phyloP scores from a whole-genome alignment of 2,888 invertebrate species.

The Xylocampa areola region DNA sequence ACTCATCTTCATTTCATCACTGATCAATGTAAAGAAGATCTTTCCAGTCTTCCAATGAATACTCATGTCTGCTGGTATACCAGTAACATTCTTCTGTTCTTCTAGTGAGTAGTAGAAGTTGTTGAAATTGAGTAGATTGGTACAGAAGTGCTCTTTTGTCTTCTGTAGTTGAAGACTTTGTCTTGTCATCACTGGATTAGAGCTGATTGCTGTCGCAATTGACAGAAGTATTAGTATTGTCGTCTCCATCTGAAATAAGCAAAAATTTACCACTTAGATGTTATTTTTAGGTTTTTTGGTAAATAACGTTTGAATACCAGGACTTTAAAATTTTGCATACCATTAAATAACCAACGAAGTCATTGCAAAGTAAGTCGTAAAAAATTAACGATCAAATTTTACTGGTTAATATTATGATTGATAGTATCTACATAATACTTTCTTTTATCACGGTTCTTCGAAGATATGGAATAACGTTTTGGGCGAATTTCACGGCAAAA shows the following conservation, averaged over 20 bases:
- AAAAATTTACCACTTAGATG: too few species aligned
- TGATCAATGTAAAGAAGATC: slow-evolving; percentile 80
- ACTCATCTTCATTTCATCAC: slow-evolving; percentile 83
- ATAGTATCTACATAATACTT: too few species aligned
- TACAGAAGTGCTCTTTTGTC: slow-evolving; percentile 67
- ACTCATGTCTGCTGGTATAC: slow-evolving; percentile 83
- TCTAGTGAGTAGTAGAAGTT: slow-evolving; percentile 75
- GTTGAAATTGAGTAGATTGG: slow-evolving; percentile 73
- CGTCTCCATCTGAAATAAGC: slow-evolving; percentile 75
- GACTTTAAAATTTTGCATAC: too few species aligned
- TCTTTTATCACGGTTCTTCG: too few species aligned
- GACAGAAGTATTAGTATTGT: slow-evolving; percentile 61
- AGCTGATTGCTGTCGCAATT: slow-evolving; percentile 54
- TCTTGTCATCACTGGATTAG: slow-evolving; percentile 74
- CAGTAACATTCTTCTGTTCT: slow-evolving; percentile 70
- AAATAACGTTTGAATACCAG: too few species aligned
- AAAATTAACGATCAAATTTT: too few species aligned
- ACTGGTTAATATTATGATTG: too few species aligned
- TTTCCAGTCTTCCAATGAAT: slow-evolving; percentile 83
- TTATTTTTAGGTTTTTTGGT: too few species aligned
- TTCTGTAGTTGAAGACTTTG: slow-evolving; percentile 66
- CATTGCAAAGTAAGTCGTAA: too few species aligned
- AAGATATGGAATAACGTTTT: too few species aligned
- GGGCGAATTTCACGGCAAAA: too few species aligned
- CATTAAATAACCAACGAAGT: too few species aligned